A percentile compares a stretch with the other conserved stretches of the same genome.
Evolutionary conservation across 2,888 invertebrate genomes (phyloP).

Genomic region (Ischnura elegans): DNA sequence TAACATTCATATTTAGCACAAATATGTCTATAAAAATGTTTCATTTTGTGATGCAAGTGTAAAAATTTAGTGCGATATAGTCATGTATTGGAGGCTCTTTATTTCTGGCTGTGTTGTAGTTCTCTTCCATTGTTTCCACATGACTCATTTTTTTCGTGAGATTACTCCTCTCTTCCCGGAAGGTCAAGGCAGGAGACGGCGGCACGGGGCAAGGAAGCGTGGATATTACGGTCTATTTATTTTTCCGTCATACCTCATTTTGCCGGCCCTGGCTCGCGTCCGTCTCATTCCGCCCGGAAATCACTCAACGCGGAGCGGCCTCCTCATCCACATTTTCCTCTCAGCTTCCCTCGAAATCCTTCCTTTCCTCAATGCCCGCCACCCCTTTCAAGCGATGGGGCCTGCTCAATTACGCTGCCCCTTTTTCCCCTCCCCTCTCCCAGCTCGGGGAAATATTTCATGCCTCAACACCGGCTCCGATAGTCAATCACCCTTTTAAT

Average conservation of each 20-base stretch:
- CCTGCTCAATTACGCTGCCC: neutral
- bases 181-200: neutral
- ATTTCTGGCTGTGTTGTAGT: no score
- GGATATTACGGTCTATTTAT: slow-evolving; percentile 39
- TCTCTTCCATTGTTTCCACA: no score
- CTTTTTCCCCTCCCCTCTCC: neutral
- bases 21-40: no score
- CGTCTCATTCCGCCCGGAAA: slow-evolving; percentile 27
- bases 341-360: neutral
- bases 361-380: neutral
- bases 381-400: neutral
- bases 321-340: neutral
- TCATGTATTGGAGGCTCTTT: no score
- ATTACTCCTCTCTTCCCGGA: neutral
- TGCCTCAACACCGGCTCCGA: slow-evolving; percentile 6
- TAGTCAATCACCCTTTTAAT: neutral
- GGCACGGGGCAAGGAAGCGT: neutral
- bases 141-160: neutral
- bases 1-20: no score
- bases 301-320: neutral
- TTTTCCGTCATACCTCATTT: slow-evolving; percentile 47
- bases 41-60: no score
- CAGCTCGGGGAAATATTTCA: neutral
- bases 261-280: slow-evolving; percentile 24
- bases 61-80: no score